Evolutionary conservation across 2,797 vertebrate species (phyloP), one percentile per base, ranked within the genome.

Genomic region (Steatocranus sp.): DNA sequence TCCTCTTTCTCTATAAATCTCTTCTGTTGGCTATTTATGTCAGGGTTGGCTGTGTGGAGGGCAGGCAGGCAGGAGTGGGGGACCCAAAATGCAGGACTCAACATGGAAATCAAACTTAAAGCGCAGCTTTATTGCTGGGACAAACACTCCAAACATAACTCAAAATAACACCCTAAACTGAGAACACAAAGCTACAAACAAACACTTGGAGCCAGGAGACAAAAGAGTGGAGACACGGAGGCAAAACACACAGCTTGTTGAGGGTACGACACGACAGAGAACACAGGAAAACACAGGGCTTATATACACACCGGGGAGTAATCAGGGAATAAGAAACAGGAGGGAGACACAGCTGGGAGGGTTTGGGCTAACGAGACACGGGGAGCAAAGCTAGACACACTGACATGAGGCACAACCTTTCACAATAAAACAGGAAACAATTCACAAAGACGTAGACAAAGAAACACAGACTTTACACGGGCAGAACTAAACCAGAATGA

Each of bases 181-280:
- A 1, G 0, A 54, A 54, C 7, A 15, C 51, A 54, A 54, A 54
- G 51, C 51, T 54, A 54, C 7, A 27, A 15, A 27, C 12, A 54
- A 27, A 54, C 25, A 54, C 51, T 54, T 54, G 23, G 51, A 15
- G 51, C 3, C 0, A 0, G 4, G 23, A 27, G 14, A 54, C 14
- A 54, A 54, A 9, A 0, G 14, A 0, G 1, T 27, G 14, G 12
- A 0, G 2, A 0, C 51, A 54, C 14, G 0, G 25, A 1, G 1
- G 51, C 14, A 54, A 54, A 54, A 17, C 53, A 54, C 8, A 27
- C 25, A 27, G 53, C 25, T 27, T 3, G 3, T 2, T 27, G 25
- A 15, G 25, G 3, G 2, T 54, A 54, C 25, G 0, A 2, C 5
- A 0, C 2, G 0, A 17, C 53, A 54, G 53, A 18, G 4, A 48